Conservation (phyloP, 2,888 invertebrate species). For the Aphodius sticticus region DNA sequence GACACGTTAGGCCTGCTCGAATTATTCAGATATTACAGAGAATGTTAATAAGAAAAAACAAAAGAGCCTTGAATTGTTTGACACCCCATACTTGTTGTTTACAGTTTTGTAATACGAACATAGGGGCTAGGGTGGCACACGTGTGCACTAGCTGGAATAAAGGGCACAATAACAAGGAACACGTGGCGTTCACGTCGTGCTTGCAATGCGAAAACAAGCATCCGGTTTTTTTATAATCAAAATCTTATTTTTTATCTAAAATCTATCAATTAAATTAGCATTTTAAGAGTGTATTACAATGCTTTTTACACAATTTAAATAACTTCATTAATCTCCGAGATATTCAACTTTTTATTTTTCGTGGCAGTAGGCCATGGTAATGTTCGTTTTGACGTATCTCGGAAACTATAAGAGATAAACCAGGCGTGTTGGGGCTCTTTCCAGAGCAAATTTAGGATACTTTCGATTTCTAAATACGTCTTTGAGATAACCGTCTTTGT, state of each 20-base stretch:
- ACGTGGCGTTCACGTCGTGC: neutral
- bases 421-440: neutral
- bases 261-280: too few relatives aligned
- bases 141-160: neutral
- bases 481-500: neutral
- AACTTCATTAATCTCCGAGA: neutral
- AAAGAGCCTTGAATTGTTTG: neutral
- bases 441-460: neutral
- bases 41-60: neutral
- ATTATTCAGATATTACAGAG: neutral
- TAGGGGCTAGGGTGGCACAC: neutral
- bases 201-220: neutral
- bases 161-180: neutral
- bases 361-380: neutral
- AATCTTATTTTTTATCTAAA: too few relatives aligned
- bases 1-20: slow-evolving; percentile 27
- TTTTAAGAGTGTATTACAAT: neutral
- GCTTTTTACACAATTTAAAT: neutral
- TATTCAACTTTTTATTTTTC: neutral
- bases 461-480: neutral
- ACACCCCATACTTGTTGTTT: neutral
- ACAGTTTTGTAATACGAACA: neutral
- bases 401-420: neutral
- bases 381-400: neutral
- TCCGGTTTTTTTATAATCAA: too few relatives aligned